Evolutionary conservation across 2,888 invertebrate genomes (phyloP), one percentile per base, ranked within the genome.

Genomic region (Ischnura elegans): DNA sequence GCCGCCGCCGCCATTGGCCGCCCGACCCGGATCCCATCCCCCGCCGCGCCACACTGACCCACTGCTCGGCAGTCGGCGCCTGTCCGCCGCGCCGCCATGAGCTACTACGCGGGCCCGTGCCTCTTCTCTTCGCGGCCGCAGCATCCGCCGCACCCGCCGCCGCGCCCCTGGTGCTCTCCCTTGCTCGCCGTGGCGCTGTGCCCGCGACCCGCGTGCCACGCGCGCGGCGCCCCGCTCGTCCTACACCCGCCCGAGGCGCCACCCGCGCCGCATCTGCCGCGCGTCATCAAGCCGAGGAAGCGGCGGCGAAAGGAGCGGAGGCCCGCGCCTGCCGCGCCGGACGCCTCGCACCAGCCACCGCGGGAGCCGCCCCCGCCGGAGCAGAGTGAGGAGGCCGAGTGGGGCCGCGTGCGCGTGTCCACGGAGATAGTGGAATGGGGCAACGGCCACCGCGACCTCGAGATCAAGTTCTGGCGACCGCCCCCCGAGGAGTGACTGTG

Each of bases 291-390:
- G 96, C 98, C 98, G 10, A 96, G 98, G 93, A 98, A 98, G 95
- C 97, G 98, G 93, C 97, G 98, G 95, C 98, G 98, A 97, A 98
- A 98, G 96, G 98, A 98, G 95, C 97, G 98, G 95, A 98, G 98
- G 96, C 98, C 98, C 61, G 96, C 97, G 94, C 94, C 29, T 94
- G 94, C 43, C 47, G 93, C 43, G 25, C 36, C 25, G 13, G 21
- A 10, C 19, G 45, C 76, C 47, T 19, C 93, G 46, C n/a, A n/a
- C 55, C 93, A 21, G 61, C 43, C n/a, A 8, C 61, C 10, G 55
- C 43, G 43, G 21, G 47, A 0, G 87, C 85, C 16, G 61, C 47
- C n/a, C 0, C 47, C 87, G 61, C 36, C 61, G 51, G 51, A 6
- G 51, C 6, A 43, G 93, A 93, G 21, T 84, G 45, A 2, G 86